phyloP scores from a whole-genome alignment of 2,888 invertebrate species.

The Serripes groenlandicus region DNA sequence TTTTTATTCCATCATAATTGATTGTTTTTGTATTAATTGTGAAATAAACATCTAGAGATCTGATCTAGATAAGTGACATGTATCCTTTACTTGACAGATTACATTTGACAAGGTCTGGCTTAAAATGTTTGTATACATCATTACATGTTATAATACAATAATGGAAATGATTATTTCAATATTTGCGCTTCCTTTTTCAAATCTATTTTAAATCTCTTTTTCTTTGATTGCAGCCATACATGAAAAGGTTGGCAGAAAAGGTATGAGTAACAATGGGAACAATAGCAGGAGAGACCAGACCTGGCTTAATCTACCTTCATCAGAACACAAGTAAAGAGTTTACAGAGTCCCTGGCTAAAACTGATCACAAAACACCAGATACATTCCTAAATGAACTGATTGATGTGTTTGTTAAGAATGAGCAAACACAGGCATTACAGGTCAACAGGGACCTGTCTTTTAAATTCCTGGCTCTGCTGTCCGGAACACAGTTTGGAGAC shows the following conservation, averaged over 20 bases:
- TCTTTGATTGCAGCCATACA: no score
- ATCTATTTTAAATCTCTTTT: no score
- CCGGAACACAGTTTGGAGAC: slow-evolving; percentile 42
- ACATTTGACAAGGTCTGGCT: no score
- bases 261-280: slow-evolving; percentile 54
- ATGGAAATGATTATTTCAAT: no score
- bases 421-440: slow-evolving; percentile 26
- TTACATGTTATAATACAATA: no score
- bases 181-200: no score
- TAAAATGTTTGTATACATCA: no score
- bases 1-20: no score
- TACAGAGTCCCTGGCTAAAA: slow-evolving; percentile 25
- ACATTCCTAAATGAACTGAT: slow-evolving; percentile 56
- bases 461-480: slow-evolving; percentile 47
- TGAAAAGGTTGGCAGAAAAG: neutral
- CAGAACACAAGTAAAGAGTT: slow-evolving; percentile 35
- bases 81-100: no score
- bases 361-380: slow-evolving; percentile 34
- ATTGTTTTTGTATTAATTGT: no score
- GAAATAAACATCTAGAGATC: no score
- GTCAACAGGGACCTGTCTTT: slow-evolving; percentile 50
- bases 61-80: no score
- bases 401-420: slow-evolving; percentile 36
- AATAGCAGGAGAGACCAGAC: slow-evolving; percentile 22
- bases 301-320: slow-evolving; percentile 56